Evolutionary conservation across 2,797 vertebrate genomes (phyloP).

Genomic region (Pachyuromys duprasi): DNA sequence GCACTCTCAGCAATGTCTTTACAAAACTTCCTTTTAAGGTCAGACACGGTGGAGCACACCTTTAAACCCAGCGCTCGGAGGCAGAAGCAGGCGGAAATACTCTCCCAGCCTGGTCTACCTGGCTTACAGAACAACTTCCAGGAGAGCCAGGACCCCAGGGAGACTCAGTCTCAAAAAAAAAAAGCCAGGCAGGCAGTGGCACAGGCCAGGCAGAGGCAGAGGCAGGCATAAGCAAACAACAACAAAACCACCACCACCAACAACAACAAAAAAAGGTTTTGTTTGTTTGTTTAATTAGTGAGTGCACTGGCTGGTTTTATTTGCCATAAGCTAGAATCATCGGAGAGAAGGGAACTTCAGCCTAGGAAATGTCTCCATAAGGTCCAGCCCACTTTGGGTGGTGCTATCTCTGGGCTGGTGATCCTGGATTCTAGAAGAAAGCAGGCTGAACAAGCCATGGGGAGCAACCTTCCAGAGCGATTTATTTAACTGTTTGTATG

Average conservation of each 20-base stretch:
- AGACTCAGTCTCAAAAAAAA: not conserved
- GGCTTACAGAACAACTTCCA: not conserved
- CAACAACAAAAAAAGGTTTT: not conserved
- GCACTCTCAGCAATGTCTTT: not conserved
- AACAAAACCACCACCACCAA: not conserved
- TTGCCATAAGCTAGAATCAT: not conserved
- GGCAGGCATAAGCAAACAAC: not conserved
- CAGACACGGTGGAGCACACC: not conserved
- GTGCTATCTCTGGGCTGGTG: not conserved
- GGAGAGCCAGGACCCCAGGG: not conserved
- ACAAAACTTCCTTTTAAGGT: not conserved
- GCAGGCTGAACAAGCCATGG: not conserved
- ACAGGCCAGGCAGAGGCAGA: not conserved
- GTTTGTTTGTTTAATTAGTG: not conserved
- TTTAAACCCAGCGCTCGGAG: not conserved
- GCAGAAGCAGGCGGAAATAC: not conserved
- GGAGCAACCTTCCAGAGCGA: not conserved
- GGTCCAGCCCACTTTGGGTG: not conserved
- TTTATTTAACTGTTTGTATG: not conserved
- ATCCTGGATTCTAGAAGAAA: not conserved
- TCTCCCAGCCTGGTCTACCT: not conserved
- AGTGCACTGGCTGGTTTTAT: not conserved
- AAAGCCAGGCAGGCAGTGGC: not conserved
- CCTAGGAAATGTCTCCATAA: not conserved
- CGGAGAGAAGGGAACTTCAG: not conserved